phyloP scores from a whole-genome alignment of 2,888 invertebrate species.

The Ariolimax columbianus region DNA sequence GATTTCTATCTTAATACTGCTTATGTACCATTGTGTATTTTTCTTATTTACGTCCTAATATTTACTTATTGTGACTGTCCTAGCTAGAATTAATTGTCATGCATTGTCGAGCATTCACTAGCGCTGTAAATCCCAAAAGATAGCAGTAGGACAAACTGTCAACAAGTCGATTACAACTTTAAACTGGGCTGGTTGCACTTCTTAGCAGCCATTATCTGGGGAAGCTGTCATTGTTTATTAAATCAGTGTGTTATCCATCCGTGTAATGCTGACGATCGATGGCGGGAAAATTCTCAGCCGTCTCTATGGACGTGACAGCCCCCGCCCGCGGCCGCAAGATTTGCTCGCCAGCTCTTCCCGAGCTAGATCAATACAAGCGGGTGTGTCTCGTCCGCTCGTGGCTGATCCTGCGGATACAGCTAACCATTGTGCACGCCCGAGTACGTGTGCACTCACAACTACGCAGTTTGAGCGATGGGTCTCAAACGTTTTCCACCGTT shows the following conservation, averaged over 20 bases:
- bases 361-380: constrained; percentile 13
- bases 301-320: neutral
- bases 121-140: too few species aligned
- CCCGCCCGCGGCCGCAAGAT: neutral
- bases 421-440: neutral
- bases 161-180: neutral
- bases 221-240: constrained; percentile 19
- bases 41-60: too few species aligned
- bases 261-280: constrained; percentile 6
- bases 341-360: constrained; percentile 23
- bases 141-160: too few species aligned
- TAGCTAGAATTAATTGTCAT: too few species aligned
- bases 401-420: constrained; percentile 11
- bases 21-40: too few species aligned
- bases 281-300: constrained; percentile 22
- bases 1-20: too few species aligned
- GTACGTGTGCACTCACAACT: constrained; percentile 4
- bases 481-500: neutral
- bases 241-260: neutral
- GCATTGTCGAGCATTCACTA: too few species aligned
- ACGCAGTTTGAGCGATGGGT: neutral
- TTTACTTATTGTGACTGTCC: too few species aligned
- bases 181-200: neutral
- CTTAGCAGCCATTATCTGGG: neutral
- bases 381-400: constrained; percentile 7